Evolutionary conservation across 2,797 vertebrate genomes (phyloP).

Genomic region (Sebastes reedi): DNA sequence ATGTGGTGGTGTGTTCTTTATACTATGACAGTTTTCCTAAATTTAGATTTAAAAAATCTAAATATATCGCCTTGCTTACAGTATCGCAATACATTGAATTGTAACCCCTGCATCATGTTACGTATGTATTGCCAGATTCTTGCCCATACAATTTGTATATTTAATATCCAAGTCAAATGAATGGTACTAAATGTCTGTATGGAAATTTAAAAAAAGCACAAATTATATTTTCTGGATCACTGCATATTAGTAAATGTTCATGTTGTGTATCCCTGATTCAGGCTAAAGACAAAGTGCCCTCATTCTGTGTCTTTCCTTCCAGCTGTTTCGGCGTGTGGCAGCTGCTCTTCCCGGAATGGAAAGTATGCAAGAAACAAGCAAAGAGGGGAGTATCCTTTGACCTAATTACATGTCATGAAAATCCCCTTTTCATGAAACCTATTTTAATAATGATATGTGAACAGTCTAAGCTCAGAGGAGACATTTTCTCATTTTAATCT

Average conservation of each 20-base stretch:
- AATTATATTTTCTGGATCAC: neutral
- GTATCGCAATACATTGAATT: no score
- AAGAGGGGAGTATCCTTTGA: conserved; percentile 95
- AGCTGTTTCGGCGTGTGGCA: conserved; percentile 94
- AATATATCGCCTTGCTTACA: no score
- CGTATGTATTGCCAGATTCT: no score
- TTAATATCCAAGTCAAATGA: neutral
- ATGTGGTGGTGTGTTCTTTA: no score
- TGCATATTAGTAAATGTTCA: neutral
- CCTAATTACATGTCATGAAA: conserved; percentile 1
- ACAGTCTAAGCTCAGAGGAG: neutral
- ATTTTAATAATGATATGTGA: neutral
- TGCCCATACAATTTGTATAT: no score
- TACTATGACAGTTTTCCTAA: no score
- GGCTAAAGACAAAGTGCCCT: neutral
- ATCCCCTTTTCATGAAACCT: neutral
- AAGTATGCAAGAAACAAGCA: conserved; percentile 92
- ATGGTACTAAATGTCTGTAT: neutral
- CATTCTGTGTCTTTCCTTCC: conserved; percentile 29
- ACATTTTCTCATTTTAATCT: conserved; percentile 8
- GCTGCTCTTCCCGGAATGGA: conserved; percentile 94
- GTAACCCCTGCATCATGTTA: no score
- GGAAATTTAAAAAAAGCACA: neutral
- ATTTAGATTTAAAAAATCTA: no score
- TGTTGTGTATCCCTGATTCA: neutral